A percentile compares a stretch with the other conserved stretches of the same genome.
Evolutionary conservation across 2,113 vertebrate species (phyloP).

Genomic region (Hemiscyllium ocellatum): DNA sequence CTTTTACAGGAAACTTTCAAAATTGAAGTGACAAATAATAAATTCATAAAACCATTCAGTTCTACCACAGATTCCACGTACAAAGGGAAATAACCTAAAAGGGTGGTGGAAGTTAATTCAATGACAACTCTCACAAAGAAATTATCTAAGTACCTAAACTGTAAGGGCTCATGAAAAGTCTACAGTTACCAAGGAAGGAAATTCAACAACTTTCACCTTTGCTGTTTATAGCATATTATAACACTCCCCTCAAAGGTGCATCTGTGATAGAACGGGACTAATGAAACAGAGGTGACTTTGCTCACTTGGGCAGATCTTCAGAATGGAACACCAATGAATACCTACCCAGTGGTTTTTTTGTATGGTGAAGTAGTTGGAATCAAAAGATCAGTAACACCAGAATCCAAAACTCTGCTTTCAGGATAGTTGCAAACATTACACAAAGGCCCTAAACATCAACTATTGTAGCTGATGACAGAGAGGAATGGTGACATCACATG

Average conservation of each 20-base stretch:
- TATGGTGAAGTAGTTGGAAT: background rate
- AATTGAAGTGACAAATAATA: background rate
- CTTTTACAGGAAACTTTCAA: background rate
- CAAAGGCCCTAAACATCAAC: too few species aligned
- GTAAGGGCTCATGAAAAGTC: background rate
- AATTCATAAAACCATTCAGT: background rate
- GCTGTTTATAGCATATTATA: background rate
- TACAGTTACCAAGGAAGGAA: background rate
- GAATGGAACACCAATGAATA: background rate
- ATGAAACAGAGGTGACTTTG: background rate
- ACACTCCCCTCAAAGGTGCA: background rate
- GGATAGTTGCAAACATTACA: too few species aligned
- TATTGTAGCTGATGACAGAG: too few species aligned
- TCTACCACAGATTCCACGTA: background rate
- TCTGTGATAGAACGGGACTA: background rate
- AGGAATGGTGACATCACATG: too few species aligned
- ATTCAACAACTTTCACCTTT: background rate
- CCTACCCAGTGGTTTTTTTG: background rate
- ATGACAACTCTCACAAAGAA: background rate
- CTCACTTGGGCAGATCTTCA: background rate
- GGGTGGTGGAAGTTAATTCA: background rate
- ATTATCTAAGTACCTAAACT: background rate
- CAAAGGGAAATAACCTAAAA: background rate
- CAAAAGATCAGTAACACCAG: background rate
- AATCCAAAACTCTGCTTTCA: too few species aligned